Conservation (phyloP, 1,140 invertebrate genomes). For the Drosophila ogumai region DNA sequence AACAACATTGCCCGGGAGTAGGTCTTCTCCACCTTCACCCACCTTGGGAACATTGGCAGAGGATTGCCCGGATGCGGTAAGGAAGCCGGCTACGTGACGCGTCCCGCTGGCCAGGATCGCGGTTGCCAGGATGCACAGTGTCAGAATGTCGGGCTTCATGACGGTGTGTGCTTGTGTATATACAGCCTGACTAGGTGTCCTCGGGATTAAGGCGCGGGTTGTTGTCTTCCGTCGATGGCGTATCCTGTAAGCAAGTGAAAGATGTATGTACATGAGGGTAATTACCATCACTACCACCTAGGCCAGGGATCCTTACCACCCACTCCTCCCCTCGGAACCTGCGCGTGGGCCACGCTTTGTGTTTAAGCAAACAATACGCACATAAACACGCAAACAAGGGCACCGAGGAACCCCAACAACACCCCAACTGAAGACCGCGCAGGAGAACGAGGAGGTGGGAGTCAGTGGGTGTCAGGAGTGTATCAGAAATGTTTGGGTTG, state of each 20-base stretch:
- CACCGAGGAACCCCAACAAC: conserved; percentile 8
- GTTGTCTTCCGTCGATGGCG: conserved; percentile 21
- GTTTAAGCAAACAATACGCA: conserved; percentile 63
- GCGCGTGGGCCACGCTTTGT: conserved; percentile 62
- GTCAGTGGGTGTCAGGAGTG: neutral
- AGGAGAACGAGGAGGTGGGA: neutral
- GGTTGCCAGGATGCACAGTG: conserved; percentile 67
- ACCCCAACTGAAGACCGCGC: conserved; percentile 3
- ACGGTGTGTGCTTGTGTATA: conserved; percentile 8
- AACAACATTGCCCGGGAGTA: conserved; percentile 11
- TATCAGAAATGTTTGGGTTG: neutral
- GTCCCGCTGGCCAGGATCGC: conserved; percentile 70
- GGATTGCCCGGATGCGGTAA: conserved; percentile 31
- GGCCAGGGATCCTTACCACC: neutral
- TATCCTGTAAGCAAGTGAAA: conserved; percentile 47
- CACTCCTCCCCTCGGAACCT: neutral
- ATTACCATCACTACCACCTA: conserved; percentile 71
- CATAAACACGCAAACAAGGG: conserved; percentile 45
- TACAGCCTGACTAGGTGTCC: conserved; percentile 34
- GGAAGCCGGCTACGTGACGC: conserved; percentile 64
- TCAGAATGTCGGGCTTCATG: conserved; percentile 66
- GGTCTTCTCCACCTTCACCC: neutral
- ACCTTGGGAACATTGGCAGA: neutral
- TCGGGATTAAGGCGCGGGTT: conserved; percentile 60
- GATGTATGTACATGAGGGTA: conserved; percentile 68